These are phyloP conservation scores for Microcaecilia unicolor DNA, from an alignment of 2,797 vertebrate species.

Conservation along the genomic window DNA sequence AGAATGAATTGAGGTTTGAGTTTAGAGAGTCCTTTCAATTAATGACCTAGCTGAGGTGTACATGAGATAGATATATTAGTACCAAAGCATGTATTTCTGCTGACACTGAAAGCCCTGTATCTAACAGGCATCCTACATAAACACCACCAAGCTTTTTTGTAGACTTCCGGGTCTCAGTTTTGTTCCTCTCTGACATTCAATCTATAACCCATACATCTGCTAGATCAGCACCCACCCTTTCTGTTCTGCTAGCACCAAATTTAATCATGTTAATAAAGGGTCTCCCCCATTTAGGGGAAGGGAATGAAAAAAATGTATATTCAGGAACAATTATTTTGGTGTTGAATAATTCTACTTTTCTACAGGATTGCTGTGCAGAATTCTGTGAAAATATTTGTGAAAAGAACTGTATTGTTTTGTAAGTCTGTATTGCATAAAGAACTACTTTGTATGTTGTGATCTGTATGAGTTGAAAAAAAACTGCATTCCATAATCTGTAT, in stretches of 20 bases:
- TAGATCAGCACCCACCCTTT: too few relatives aligned
- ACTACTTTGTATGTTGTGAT: conserved; percentile 55
- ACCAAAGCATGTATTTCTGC: too few relatives aligned
- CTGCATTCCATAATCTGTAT: conserved; percentile 34
- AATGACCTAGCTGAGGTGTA: too few relatives aligned
- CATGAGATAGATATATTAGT: too few relatives aligned
- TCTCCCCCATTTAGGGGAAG: conserved; percentile 30
- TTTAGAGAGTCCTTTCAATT: too few relatives aligned
- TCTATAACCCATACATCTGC: too few relatives aligned
- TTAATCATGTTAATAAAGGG: conserved; percentile 11
- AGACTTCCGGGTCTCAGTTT: too few relatives aligned
- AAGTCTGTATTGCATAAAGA: conserved; percentile 56
- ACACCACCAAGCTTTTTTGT: too few relatives aligned
- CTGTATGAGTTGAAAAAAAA: conserved; percentile 29
- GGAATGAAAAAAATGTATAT: conserved; percentile 44
- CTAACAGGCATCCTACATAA: too few relatives aligned
- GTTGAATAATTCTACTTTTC: conserved; percentile 61
- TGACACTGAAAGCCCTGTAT: too few relatives aligned
- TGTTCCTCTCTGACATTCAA: too few relatives aligned
- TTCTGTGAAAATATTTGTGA: conserved; percentile 58
- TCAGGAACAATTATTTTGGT: conserved; percentile 53
- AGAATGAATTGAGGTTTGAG: too few relatives aligned
- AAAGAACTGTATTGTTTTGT: conserved; percentile 46
- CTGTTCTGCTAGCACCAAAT: conserved; percentile 20
- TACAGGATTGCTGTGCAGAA: conserved; percentile 56